Conservation (phyloP, 2,113 vertebrate genomes). For the Micronycteris hirsuta region DNA sequence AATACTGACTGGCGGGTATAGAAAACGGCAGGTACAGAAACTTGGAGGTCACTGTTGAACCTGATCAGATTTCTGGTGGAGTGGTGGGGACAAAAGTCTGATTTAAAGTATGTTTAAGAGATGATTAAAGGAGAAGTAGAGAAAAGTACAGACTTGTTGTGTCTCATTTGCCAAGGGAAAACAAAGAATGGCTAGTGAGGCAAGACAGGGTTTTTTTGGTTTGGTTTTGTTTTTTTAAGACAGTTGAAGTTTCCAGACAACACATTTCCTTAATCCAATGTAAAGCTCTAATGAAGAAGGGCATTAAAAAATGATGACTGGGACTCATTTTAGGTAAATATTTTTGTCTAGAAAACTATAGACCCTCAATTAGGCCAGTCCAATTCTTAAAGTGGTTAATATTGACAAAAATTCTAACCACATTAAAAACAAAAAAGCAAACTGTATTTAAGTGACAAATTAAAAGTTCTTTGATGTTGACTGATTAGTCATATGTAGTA, state of each 20-base stretch:
- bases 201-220: background rate
- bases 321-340: background rate
- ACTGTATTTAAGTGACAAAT: background rate
- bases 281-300: background rate
- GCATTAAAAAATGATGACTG: background rate
- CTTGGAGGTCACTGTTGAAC: background rate
- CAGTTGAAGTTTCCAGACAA: background rate
- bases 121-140: background rate
- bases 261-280: background rate
- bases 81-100: background rate
- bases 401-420: background rate
- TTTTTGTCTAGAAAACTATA: constrained; percentile 11
- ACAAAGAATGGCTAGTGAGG: background rate
- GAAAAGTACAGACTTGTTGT: background rate
- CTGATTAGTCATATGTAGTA: background rate
- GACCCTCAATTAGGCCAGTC: background rate
- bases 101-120: background rate
- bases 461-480: background rate
- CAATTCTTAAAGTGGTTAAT: background rate
- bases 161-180: background rate
- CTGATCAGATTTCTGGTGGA: background rate
- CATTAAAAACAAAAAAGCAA: background rate
- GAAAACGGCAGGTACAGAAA: background rate
- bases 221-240: background rate
- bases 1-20: rapidly evolving